Conservation (phyloP, 2,113 vertebrate genomes). For the Gasterosteus nipponicus region DNA sequence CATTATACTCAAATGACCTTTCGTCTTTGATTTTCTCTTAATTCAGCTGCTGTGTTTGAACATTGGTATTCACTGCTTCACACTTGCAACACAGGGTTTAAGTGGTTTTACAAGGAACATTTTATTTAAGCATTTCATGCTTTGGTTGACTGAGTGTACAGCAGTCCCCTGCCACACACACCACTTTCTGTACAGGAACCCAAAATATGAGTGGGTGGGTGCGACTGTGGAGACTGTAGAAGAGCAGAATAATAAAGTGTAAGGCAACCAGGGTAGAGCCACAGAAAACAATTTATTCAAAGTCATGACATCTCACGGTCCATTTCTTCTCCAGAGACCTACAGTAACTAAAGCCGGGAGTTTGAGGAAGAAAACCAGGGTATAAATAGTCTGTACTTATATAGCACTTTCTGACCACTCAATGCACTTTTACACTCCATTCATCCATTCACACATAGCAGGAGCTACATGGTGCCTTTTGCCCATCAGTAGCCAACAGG, state of each 20-base stretch:
- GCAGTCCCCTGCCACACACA: constrained; percentile 9
- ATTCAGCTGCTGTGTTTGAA: constrained; percentile 10
- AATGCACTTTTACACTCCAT: no score
- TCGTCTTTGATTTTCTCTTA: neutral
- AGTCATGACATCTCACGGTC: constrained; percentile 23
- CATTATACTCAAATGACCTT: neutral
- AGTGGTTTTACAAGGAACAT: neutral
- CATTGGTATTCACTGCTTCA: neutral
- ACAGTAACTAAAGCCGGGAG: constrained; percentile 24
- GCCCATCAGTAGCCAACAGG: no score
- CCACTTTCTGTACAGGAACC: neutral
- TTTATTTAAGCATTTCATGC: constrained; percentile 23
- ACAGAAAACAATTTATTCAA: constrained; percentile 36
- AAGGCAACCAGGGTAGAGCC: constrained; percentile 19
- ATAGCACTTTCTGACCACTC: no score
- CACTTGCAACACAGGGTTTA: neutral
- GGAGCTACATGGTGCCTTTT: no score
- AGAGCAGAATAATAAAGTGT: neutral
- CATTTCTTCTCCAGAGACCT: constrained; percentile 24
- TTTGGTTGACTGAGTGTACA: constrained; percentile 17
- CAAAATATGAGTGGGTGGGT: neutral
- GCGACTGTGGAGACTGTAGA: neutral
- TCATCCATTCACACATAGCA: no score
- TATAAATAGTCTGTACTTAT: no score
- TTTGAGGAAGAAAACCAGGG: constrained; percentile 20